Evolutionary conservation across 2,888 invertebrate genomes (phyloP), one percentile per base, ranked within the genome.

Genomic region (Mimachlamys varia): DNA sequence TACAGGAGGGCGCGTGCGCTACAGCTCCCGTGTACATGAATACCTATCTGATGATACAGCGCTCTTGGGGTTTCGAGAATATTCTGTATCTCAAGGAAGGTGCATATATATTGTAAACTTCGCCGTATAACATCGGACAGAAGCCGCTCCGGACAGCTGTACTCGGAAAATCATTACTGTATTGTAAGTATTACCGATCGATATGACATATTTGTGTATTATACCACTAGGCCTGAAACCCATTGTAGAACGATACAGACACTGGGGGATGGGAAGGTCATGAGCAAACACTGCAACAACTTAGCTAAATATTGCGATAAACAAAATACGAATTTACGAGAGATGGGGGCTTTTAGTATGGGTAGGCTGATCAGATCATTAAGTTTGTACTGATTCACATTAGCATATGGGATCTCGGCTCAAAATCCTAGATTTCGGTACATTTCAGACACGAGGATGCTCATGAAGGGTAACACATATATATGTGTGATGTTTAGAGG

Each of bases 21-120:
- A 76, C 76, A 27, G 76, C 76, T 76, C 33, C 76, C 27, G 33
- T 76, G 76, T 76, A 76, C 76, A 76, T 76, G 76, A 76, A 76
- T 76, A 33, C 76, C 76, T 76, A 76, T 76, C 76, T 27, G 76
- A 76, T 76, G 76, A 76, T 33, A 76, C 27, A 76, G 27, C 27
- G 76, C 33, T 76, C 76, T 76, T 76, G 76, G 76, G 76, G 76
- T 76, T 76, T 76, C 76, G 33, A 76, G 76, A 76, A 76, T 33
- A 76, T 76, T 76, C 76, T 76, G 76, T 33, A 76, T 33, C 33
- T 76, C 76, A 33, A 76, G 33, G 22, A 76, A 76, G 33, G 33
- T 76, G 76, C 76, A 76, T 33, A 76, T 76, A 76, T 76, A 76
- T 76, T 76, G 76, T 76, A 33, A 33, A 76, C 19, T 27, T 27